Evolutionary conservation across 2,888 invertebrate species (phyloP).

Genomic region (Tachina lurida): DNA sequence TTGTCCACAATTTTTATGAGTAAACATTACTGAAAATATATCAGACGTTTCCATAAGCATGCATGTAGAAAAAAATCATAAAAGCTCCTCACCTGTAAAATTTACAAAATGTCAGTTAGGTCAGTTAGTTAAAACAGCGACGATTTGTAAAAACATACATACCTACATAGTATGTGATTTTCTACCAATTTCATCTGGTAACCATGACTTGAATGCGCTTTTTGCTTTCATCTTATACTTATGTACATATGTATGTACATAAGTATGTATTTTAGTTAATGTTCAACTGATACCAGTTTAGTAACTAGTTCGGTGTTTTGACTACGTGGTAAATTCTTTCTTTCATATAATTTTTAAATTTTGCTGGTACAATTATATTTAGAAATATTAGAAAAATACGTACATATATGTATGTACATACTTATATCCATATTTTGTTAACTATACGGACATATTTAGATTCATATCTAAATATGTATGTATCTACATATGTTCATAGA

Average conservation of each 20-base stretch:
- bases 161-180: too few relatives aligned
- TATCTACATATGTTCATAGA: neutral
- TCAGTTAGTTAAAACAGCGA: too few relatives aligned
- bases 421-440: neutral
- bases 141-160: too few relatives aligned
- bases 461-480: neutral
- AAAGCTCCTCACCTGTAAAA: too few relatives aligned
- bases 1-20: too few relatives aligned
- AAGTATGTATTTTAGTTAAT: neutral
- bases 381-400: neutral
- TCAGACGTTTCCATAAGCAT: too few relatives aligned
- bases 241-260: neutral
- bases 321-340: constrained; percentile 64
- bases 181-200: neutral
- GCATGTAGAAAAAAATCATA: too few relatives aligned
- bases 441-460: neutral
- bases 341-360: neutral
- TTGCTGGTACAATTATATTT: neutral
- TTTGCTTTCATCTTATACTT: neutral
- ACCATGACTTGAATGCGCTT: neutral
- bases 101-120: too few relatives aligned
- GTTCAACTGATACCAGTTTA: constrained; percentile 85
- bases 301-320: constrained; percentile 53
- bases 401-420: neutral
- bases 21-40: too few relatives aligned